Conservation (phyloP, 2,113 vertebrate species). For the Microtus richardsoni region DNA sequence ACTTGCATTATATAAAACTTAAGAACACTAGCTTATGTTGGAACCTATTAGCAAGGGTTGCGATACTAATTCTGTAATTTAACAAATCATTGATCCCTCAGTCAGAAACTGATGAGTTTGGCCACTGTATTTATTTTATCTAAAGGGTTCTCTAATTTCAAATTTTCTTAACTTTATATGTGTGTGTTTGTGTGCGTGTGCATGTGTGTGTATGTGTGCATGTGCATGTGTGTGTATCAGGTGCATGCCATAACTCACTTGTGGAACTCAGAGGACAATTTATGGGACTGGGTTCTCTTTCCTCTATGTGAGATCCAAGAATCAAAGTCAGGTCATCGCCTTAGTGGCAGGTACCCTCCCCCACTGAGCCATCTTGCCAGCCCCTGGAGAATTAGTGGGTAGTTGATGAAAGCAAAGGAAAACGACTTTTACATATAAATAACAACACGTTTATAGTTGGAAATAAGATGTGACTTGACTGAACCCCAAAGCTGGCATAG, state of each 20-base stretch:
- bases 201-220: neutral
- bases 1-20: constrained; percentile 21
- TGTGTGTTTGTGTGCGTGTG: neutral
- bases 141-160: neutral
- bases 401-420: constrained; percentile 35
- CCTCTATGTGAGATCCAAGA: neutral
- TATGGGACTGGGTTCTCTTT: neutral
- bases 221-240: no score
- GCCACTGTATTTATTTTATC: constrained; percentile 3
- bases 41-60: neutral
- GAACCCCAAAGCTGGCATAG: neutral
- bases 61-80: neutral
- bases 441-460: constrained; percentile 1
- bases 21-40: neutral
- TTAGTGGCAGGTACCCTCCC: neutral
- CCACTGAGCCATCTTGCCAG: no score
- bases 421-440: neutral
- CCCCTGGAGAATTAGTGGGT: neutral
- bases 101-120: neutral
- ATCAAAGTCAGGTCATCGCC: neutral
- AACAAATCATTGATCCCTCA: neutral
- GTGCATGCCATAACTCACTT: neutral
- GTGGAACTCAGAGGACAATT: neutral
- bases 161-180: neutral
- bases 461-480: neutral